Evolutionary conservation across 1,140 invertebrate species (phyloP), one percentile per base, ranked within the genome.

Genomic region (Drosophila albomicans): DNA sequence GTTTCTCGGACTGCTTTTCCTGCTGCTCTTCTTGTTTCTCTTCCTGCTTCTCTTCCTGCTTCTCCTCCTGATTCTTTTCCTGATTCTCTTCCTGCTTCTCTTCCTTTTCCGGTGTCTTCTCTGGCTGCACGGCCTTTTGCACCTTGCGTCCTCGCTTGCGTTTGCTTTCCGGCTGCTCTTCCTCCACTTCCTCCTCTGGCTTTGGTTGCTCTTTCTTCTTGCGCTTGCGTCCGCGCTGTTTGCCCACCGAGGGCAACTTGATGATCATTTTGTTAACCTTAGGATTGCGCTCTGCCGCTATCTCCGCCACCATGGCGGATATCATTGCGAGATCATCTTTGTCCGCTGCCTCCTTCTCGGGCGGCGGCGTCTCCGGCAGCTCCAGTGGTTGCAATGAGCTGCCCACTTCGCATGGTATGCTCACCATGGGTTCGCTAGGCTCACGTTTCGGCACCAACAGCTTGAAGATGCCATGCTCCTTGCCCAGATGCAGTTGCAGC

Each of bases 261-360:
- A 88, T 89, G 30, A 84, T 72, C 80, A 88, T 84, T 32, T 88
- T 88, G 5, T 67, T 72, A 1, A 84, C 66, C 64, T 89, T 84
- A 46, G 73, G 66, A 59, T 54, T 71, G 20, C 52, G 52, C n/a
- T 78, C 77, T n/a, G 77, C 80, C 8, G 70, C 57, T 16, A 84
- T 84, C 49, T 81, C 66, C 0, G 77, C 78, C 56, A 88, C 85
- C 74, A 89, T 73, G 25, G 78, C 78, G 62, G 49, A 75, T 15
- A 84, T 81, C 64, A 81, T 67, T 4, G 54, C 74, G 28, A 88
- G 69, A 78, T 82, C 85, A 41, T 88, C 80, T 69, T 84, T 84
- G 15, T 75, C 84, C 10, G 48, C 70, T 54, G 32, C 30, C 13
- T 87, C 84, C 35, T 78, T 87, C 46, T 88, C 84, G 2, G 84